Base-by-base conservation (phyloP, 2,888 invertebrate genomes). In the Drosophila demipolita region DNA sequence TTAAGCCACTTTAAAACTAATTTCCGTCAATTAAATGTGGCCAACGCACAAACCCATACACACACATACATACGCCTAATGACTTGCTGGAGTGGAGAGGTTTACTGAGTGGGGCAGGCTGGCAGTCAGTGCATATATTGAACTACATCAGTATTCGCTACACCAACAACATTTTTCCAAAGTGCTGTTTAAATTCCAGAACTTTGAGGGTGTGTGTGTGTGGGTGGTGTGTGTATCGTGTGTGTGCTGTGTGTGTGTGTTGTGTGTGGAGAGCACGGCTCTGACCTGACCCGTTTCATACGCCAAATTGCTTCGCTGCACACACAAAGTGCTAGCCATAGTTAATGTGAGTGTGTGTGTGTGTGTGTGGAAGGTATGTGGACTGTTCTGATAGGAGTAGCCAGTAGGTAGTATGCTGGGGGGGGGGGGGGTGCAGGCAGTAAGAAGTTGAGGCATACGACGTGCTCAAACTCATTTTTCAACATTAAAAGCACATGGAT, bases 271-370 rank as follows among this genome's bases (percentile, higher is more conserved):
- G 65, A 57, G 66, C 55, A 62, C 54, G 79, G 54, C 66, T 74
- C 82, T 79, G 82, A 88, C 78, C 81, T 88, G 87, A 87, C 87
- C 87, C 89, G 89, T 75, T 87, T 87, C 87, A 84, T 84, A 88
- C 82, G 89, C 84, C 84, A 87, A 88, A 84, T 87, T 88, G 87
- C 89, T 81, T 83, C 81, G 83, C 57, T 87, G 87, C 87, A 82
- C 84, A 80, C 68, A 79, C 75, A 82, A 79, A 86, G 76, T 66
- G 73, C 71, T 66, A 49, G 62, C 73, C 57, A 57, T 29, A 23
- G 42, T n/a, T 9, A 20, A 49, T 2, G 52, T 20, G 38, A 15
- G 35, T 35, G 52, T 23, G 29, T 40, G 42, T 20, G 23, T n/a
- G 9, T 29, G 57, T 11, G 48, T 17, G 32, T 20, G 49, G 0